A percentile compares a stretch with the other conserved stretches of the same genome.
phyloP scores from a whole-genome alignment of 2,888 invertebrate genomes.

The Neoitamus cyanurus region DNA sequence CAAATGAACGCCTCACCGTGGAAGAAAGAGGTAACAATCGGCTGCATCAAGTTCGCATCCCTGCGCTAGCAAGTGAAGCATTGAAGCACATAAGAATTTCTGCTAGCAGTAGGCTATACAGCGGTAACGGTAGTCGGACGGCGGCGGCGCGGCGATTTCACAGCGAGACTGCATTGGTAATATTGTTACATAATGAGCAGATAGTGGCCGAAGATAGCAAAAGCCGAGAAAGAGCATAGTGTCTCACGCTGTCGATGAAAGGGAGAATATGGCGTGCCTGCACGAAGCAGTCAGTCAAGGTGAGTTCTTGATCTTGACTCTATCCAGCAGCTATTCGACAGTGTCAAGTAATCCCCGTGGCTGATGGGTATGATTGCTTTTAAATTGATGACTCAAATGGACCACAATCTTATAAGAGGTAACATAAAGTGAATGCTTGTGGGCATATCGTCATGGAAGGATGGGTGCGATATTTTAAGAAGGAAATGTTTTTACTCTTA shows the following conservation, averaged over 20 bases:
- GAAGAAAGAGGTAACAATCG: neutral
- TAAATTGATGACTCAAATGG: neutral
- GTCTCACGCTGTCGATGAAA: conserved; percentile 5
- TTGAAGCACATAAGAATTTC: neutral
- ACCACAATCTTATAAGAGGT: neutral
- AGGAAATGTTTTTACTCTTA: neutral
- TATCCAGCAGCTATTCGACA: neutral
- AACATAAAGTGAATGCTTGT: neutral
- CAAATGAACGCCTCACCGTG: neutral
- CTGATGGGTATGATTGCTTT: neutral
- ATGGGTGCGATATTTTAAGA: neutral
- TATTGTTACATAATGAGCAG: neutral
- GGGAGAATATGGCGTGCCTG: neutral
- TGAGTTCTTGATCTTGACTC: neutral
- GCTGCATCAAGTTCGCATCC: neutral
- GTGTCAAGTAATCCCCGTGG: neutral
- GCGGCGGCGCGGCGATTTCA: neutral
- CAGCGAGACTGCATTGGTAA: neutral
- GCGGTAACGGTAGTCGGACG: neutral
- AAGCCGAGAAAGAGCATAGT: neutral
- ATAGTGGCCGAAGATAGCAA: neutral
- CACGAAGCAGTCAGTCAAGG: neutral
- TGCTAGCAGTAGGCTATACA: neutral
- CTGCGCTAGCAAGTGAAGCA: neutral
- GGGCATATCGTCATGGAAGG: neutral